These are phyloP conservation scores for Protophormia terraenovae DNA, from an alignment of 2,888 invertebrate species.

Conservation along the genomic window DNA sequence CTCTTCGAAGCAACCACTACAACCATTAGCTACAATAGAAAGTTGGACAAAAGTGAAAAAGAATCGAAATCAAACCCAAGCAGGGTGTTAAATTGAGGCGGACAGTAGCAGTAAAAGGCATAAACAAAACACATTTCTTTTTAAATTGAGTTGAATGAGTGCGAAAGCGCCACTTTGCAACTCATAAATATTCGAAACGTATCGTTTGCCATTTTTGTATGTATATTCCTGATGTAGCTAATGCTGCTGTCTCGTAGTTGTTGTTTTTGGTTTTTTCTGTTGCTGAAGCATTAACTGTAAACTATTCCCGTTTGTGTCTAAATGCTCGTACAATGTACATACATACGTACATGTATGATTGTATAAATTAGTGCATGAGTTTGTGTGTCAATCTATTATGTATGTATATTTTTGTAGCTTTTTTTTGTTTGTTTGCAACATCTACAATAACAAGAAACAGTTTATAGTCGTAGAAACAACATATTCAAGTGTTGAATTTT, in stretches of 20 bases:
- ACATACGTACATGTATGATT: not conserved
- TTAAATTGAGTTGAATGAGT: slow-evolving; percentile 63
- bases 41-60: not conserved
- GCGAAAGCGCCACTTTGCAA: slow-evolving; percentile 75
- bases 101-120: slow-evolving; percentile 23
- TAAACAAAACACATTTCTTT: slow-evolving; percentile 31
- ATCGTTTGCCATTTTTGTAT: slow-evolving; percentile 56
- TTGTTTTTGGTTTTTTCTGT: not conserved
- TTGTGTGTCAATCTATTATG: not conserved
- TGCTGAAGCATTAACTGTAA: slow-evolving; percentile 52
- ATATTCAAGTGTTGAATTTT: slow-evolving; percentile 61
- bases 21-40: not conserved
- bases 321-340: not conserved
- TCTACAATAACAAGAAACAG: not conserved
- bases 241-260: not conserved
- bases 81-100: slow-evolving; percentile 51
- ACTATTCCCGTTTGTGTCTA: slow-evolving; percentile 53
- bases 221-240: slow-evolving; percentile 16
- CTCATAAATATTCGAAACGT: slow-evolving; percentile 77
- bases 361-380: not conserved
- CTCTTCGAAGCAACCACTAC: slow-evolving; percentile 4
- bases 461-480: slow-evolving; percentile 18
- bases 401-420: not conserved
- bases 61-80: not conserved
- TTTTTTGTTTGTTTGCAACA: not conserved